Evolutionary conservation across 2,888 invertebrate species (phyloP), one percentile per base, ranked within the genome.

Genomic region (Acholoe squamosa): DNA sequence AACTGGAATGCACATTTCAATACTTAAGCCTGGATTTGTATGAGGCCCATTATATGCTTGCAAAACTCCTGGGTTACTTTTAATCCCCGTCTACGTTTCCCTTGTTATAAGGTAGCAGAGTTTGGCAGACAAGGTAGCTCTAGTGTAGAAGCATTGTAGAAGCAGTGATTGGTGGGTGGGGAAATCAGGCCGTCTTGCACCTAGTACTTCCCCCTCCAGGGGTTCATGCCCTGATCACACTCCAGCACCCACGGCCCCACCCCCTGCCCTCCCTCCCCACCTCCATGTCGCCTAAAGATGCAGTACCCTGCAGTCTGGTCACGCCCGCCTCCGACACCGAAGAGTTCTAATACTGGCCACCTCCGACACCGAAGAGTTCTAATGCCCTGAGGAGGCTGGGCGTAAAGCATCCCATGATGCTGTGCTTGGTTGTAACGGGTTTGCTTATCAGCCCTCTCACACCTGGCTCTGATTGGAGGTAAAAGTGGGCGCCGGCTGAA

Each of bases 391-490:
- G 86, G 86, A 31, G 86, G n/a, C 16, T n/a, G 54, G 54, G 28
- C 56, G 56, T 54, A 52, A 84, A 54, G 86, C 31, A 22, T 86
- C 86, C 54, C 56, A 52, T 86, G 56, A 56, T 86, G 52, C 86
- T 14, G 19, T 19, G 52, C 54, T 25, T 28, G 52, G 86, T 86
- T 86, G 86, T 86, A 86, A 86, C 86, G 86, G 86, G 54, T 54
- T 52, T 33, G 54, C 54, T 86, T 86, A 86, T 86, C 86, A 86
- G 86, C 52, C 25, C 31, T 22, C 86, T 86, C 86, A 56, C 86
- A 86, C 86, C 86, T 86, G 86, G 86, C 86, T 1, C 56, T 86
- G 86, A 86, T 86, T 86, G 86, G 54, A 86, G 86, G 86, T 86
- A 86, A 86, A 56, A 86, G 25, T 86, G 52, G 52, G 16, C n/a